Base-by-base conservation (phyloP, 2,888 invertebrate species). In the Leptinotarsa haldemani region DNA sequence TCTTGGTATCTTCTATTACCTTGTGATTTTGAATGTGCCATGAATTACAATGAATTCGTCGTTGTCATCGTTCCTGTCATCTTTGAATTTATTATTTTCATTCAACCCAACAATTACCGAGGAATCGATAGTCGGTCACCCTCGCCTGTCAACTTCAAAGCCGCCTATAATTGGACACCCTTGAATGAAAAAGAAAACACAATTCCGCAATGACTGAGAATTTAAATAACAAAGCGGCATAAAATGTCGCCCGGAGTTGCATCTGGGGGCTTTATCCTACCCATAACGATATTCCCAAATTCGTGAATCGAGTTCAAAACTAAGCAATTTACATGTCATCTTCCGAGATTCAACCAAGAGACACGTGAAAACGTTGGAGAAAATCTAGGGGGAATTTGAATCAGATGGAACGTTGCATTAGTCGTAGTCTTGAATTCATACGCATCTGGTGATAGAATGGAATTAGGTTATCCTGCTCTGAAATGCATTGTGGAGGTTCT, bases 241-340 rank as follows among this genome's bases (percentile, higher is more conserved):
- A 79, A 83, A 83, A 83, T 81, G 81, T 79, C 80, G 78, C 78
- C 77, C 74, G 81, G 80, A 82, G 81, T 78, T 79, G 78, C 79
- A 80, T 79, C 77, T 74, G 74, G 77, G 80, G 76, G 76, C 78
- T 63, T 65, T 68, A 66, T n/a, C 61, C 16, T 40, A 79, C 81
- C 80, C 82, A 80, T 81, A 82, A 81, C 77, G 79, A 76, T 80
- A 82, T 83, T 82, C 81, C 81, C 79, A 80, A 81, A 84, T 82
- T 81, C 81, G 82, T 82, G 83, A 83, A 81, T 82, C 81, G 83
- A 79, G 80, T 82, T 84, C 80, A 80, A 83, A 84, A 83, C 83
- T 82, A 80, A 83, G 83, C 83, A 83, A 85, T 85, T 84, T 84
- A 82, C 84, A 84, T 84, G 80, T 81, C 82, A 79, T 80, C 82